Evolutionary conservation across 2,797 vertebrate genomes (phyloP), one percentile per base, ranked within the genome.

Genomic region (Sciurus carolinensis): DNA sequence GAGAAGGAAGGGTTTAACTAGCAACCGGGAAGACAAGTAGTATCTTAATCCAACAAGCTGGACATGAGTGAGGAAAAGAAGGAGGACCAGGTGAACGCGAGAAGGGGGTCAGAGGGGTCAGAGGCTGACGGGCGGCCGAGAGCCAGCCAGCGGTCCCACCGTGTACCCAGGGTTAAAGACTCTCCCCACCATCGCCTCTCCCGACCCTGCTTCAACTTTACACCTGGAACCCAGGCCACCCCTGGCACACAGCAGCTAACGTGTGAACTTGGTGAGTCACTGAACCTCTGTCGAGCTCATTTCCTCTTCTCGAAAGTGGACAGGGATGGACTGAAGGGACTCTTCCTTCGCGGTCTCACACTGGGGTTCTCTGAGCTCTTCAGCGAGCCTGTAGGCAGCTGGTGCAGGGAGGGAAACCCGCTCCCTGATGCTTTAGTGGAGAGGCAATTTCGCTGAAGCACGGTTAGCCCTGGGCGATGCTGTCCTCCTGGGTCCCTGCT

Each of bases 381-480:
- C 11, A 1, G 0, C 15, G 5, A 73, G 7, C 9, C 47, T 0
- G 0, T 20, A 7, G 0, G 7, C 0, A 10, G 28, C 22, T 17
- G 24, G n/a, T 4, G 20, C 36, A 22, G 26, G 4, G 0, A 3
- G 7, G 69, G 28, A 17, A 33, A 13, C 5, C 10, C 1, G 0
- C 5, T 66, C 64, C 22, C 0, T 0, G 33, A 26, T 0, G 5
- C 22, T 24, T 9, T 2, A 22, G 71, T 4, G 5, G 22, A 36
- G 1, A 0, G 26, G 36, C 79, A 14, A 7, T 9, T 73, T 67
- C 59, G 39, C 73, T 24, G 30, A 54, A 30, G 18, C 26, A 10
- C 2, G 11, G 62, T 15, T 1, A 1, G 15, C 47, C 5, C 0
- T 0, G 6, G 15, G 0, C n/a, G 5, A 1, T 0, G 0, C 5